Evolutionary conservation across 2,113 vertebrate genomes (phyloP).

Genomic region (Ceuthmochares aereus): DNA sequence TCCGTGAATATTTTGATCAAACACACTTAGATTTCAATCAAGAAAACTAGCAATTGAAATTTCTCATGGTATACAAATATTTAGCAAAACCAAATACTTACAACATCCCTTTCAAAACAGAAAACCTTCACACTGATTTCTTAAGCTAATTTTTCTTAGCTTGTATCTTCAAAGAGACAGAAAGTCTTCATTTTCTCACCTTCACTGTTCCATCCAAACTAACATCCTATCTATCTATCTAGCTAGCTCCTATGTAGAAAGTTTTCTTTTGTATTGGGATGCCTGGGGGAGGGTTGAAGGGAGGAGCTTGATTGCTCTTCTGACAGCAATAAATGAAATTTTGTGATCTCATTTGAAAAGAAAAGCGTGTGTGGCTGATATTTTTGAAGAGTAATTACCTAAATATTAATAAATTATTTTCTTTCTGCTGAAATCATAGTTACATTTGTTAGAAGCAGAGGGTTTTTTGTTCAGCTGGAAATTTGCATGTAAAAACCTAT

Average conservation of each 20-base stretch:
- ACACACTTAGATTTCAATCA: not conserved
- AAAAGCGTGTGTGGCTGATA: constrained; percentile 8
- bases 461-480: not conserved
- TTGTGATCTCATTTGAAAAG: constrained; percentile 38
- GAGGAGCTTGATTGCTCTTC: constrained; percentile 27
- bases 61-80: not conserved
- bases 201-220: not conserved
- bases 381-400: constrained; percentile 47
- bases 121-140: not conserved
- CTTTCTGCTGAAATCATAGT: constrained; percentile 37
- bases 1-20: not conserved
- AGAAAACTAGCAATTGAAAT: not conserved
- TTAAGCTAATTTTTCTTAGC: not conserved
- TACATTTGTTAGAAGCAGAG: constrained; percentile 55
- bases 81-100: constrained; percentile 17
- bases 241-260: not conserved
- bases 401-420: constrained; percentile 56
- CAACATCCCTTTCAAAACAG: not conserved
- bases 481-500: not conserved
- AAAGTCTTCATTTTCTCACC: not conserved
- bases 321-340: constrained; percentile 59
- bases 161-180: not conserved
- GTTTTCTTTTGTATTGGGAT: constrained; percentile 28
- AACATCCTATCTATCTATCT: not conserved
- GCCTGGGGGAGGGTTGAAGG: constrained; percentile 51